Conservation (phyloP, 2,113 vertebrate species). For the Otocyon megalotis region DNA sequence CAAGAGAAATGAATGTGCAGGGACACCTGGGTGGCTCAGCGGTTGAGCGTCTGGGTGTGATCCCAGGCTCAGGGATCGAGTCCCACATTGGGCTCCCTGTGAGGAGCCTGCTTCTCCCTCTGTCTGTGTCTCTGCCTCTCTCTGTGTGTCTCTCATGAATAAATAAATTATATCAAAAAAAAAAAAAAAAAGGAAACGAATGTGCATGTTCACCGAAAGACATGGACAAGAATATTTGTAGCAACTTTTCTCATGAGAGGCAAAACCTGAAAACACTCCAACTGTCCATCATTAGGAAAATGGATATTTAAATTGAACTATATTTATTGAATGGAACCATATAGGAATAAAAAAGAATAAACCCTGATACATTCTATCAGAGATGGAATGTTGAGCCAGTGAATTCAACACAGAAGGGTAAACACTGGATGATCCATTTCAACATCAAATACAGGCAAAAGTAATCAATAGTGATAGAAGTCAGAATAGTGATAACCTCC, state of each 20-base stretch:
- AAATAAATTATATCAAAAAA: too few species aligned
- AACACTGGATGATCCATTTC: conserved; percentile 7
- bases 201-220: background rate
- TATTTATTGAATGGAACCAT: conserved; percentile 1
- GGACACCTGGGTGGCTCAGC: too few species aligned
- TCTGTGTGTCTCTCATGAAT: too few species aligned
- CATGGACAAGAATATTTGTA: background rate
- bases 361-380: background rate
- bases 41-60: too few species aligned
- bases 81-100: too few species aligned
- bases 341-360: background rate
- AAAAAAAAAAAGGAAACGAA: background rate
- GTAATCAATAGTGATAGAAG: background rate
- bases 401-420: background rate
- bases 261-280: background rate
- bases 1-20: background rate
- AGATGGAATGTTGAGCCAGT: background rate
- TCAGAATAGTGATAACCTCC: background rate
- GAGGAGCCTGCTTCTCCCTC: too few species aligned
- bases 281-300: background rate
- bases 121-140: too few species aligned
- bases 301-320: background rate
- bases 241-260: background rate
- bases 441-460: background rate
- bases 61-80: too few species aligned